A percentile compares a stretch with the other conserved stretches of the same genome.
phyloP scores from a whole-genome alignment of 2,888 invertebrate genomes.

The Pogonocherus hispidulus region DNA sequence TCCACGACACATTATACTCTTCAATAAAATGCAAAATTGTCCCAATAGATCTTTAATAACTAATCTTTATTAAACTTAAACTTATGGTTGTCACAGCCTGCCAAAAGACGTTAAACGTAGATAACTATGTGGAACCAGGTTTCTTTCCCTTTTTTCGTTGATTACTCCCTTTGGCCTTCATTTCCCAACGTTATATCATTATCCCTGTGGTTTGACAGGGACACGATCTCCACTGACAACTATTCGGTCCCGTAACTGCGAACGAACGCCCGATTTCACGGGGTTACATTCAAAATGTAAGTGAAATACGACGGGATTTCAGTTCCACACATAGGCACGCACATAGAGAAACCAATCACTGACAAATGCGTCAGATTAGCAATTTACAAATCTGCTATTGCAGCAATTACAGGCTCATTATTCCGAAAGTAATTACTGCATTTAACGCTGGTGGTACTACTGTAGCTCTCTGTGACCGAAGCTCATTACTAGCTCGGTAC shows the following conservation, averaged over 20 bases:
- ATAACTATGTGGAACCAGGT: too few species aligned
- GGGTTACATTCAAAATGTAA: conserved; percentile 38
- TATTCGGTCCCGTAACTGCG: neutral
- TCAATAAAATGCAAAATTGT: too few species aligned
- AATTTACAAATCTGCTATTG: conserved; percentile 70
- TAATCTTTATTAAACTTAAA: too few species aligned
- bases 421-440: conserved; percentile 68
- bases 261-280: conserved; percentile 6
- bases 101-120: too few species aligned
- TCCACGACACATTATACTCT: too few species aligned
- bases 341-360: conserved; percentile 62
- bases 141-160: too few species aligned
- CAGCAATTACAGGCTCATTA: conserved; percentile 70
- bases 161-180: too few species aligned
- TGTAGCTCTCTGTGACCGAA: conserved; percentile 31
- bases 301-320: conserved; percentile 48
- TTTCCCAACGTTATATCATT: too few species aligned
- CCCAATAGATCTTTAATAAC: too few species aligned
- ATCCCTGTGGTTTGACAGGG: too few species aligned
- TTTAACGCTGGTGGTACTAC: conserved; percentile 52
- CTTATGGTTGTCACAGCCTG: too few species aligned
- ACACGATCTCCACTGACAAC: too few species aligned
- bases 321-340: conserved; percentile 46
- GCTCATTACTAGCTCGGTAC: conserved; percentile 40
- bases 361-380: conserved; percentile 69